phyloP scores from a whole-genome alignment of 2,797 vertebrate genomes.

The Sciaenops ocellatus region DNA sequence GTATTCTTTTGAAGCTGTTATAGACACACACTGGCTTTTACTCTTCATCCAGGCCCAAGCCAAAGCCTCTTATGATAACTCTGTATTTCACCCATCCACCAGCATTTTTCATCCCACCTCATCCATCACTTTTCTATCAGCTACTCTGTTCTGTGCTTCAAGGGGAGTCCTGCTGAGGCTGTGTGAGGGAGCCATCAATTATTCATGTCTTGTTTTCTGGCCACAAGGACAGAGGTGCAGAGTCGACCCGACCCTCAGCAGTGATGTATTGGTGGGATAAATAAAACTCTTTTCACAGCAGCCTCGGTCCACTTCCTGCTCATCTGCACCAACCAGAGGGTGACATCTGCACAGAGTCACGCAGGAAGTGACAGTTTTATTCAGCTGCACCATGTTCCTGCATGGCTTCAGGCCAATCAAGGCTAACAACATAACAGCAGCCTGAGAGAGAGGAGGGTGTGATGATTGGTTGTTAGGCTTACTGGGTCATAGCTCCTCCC shows the following conservation, averaged over 20 bases:
- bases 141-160: conserved; percentile 21
- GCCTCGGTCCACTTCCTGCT: conserved; percentile 17
- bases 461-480: conserved; percentile 46
- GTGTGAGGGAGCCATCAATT: conserved; percentile 48
- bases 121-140: conserved; percentile 41
- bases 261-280: conserved; percentile 36
- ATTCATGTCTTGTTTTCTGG: conserved; percentile 66
- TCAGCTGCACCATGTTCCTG: conserved; percentile 49
- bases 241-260: conserved; percentile 6
- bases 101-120: conserved; percentile 12
- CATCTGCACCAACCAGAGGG: conserved; percentile 21
- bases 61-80: conserved; percentile 11
- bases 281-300: not conserved
- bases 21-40: not conserved
- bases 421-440: conserved; percentile 36
- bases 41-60: not conserved
- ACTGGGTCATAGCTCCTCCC: conserved; percentile 50
- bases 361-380: conserved; percentile 46
- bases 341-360: conserved; percentile 55
- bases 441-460: conserved; percentile 20
- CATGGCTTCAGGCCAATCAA: conserved; percentile 35
- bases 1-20: not conserved
- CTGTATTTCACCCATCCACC: conserved; percentile 15
- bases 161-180: conserved; percentile 32
- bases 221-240: conserved; percentile 56